Evolutionary conservation across 2,797 vertebrate species (phyloP), one percentile per base, ranked within the genome.

Genomic region (Notoglanidium macrostoma): DNA sequence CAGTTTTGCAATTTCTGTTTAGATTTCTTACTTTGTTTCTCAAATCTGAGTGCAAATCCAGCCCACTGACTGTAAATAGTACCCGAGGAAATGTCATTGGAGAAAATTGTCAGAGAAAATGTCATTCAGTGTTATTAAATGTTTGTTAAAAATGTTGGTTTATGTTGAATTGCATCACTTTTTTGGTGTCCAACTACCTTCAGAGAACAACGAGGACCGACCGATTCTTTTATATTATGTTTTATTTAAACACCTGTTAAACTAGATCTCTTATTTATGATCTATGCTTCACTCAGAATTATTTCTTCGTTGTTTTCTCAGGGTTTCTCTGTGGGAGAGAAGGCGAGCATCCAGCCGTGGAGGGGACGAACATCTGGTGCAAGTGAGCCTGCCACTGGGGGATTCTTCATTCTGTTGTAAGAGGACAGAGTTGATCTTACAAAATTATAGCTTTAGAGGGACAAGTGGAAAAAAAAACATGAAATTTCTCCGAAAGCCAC

Each of bases 371-470:
- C 87, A 90, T 89, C 87, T 90, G 89, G 85, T 83, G 49, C 46
- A 84, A 86, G 51, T 35, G 23, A 70, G 51, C 81, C 85, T 89
- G 86, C 87, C 89, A 70, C 83, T 78, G 85, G 88, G 21, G 86
- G 89, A 88, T 87, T 83, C 88, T 90, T 90, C 84, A 86, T 88
- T 85, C 83, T 54, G 83, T 87, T 86, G 61, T 89, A 89, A 87
- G 85, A 86, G 84, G 83, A 86, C 85, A 86, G 70, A 85, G 90
- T 88, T 76, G 87, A 87, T 46, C 88, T 90, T 65, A 65, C 77
- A 89, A 90, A 90, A 91, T 89, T 91, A 91, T 84, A 90, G 90
- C 83, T 90, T 90, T 85, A 88, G 82, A 79, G 44, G 82, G 86
- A 89, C 68, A 67, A 68, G 81, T 35, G 84, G 15, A 87, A 78